These are phyloP conservation scores for Gulo gulo DNA, from an alignment of 2,113 vertebrate species.

Conservation along the genomic window DNA sequence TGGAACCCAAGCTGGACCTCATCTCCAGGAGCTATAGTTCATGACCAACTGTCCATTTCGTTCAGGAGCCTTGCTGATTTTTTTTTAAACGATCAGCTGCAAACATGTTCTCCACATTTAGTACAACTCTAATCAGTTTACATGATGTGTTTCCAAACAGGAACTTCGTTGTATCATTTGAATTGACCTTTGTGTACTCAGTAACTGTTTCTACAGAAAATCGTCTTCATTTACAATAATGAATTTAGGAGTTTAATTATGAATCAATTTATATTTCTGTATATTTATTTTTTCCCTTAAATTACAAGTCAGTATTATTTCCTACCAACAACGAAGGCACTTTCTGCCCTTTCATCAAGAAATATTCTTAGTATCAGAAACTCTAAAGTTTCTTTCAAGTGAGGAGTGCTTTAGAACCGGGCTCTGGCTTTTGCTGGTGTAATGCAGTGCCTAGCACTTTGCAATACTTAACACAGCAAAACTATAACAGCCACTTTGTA, in stretches of 20 bases:
- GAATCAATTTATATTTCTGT: background rate
- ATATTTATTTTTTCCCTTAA: background rate
- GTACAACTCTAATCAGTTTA: background rate
- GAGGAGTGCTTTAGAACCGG: background rate
- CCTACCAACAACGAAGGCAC: background rate
- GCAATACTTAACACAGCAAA: background rate
- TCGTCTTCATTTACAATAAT: background rate
- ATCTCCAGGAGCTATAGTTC: background rate
- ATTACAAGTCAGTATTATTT: background rate
- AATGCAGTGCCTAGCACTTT: constrained; percentile 38
- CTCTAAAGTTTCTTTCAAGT: background rate
- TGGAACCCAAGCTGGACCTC: background rate
- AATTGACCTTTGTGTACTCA: background rate
- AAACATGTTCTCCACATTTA: background rate
- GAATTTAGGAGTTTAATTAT: background rate
- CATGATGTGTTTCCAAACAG: background rate
- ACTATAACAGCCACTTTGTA: constrained; percentile 16
- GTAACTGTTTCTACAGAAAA: background rate
- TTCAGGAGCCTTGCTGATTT: background rate
- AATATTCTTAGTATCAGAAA: background rate
- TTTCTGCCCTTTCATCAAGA: background rate
- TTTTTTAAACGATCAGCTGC: background rate
- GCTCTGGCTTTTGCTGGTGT: background rate
- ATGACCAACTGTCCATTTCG: background rate
- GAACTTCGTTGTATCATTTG: background rate